Evolutionary conservation across 2,797 vertebrate genomes (phyloP).

Genomic region (Picus viridis): DNA sequence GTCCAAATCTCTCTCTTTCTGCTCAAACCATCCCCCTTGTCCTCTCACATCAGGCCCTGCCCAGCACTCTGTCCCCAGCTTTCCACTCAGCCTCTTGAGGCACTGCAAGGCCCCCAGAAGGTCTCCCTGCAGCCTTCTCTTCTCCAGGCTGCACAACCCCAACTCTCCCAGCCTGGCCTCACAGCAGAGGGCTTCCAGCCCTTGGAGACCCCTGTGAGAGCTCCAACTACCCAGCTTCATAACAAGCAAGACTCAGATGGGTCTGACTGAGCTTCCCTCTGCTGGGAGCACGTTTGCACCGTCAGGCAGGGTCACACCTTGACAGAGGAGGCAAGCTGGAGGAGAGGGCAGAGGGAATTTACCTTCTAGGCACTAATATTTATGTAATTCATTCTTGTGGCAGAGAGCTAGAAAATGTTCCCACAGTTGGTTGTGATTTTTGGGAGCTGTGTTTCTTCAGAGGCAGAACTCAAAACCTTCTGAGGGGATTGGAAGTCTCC

Average conservation of each 20-base stretch:
- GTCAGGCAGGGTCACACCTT: background rate
- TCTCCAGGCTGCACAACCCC: no score
- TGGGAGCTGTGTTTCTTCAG: slow-evolving; percentile 66
- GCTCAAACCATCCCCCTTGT: no score
- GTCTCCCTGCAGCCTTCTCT: no score
- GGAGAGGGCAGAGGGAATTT: slow-evolving; percentile 25
- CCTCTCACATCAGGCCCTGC: no score
- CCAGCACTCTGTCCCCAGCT: no score
- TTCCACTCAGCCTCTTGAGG: no score
- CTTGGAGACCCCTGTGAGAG: no score
- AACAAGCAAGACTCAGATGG: background rate
- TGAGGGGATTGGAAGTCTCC: slow-evolving; percentile 61
- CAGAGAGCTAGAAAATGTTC: slow-evolving; percentile 43
- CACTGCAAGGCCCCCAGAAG: no score
- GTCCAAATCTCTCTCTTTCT: no score
- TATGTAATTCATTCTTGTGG: slow-evolving; percentile 45
- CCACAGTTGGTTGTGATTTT: slow-evolving; percentile 55
- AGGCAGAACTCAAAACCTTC: slow-evolving; percentile 72
- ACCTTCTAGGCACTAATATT: slow-evolving; percentile 48
- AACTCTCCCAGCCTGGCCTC: no score
- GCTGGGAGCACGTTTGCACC: background rate
- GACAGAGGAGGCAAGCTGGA: background rate
- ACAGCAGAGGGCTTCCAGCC: no score
- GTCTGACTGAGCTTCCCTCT: background rate
- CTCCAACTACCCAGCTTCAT: background rate